These are phyloP conservation scores for Mylabris sibirica DNA, from an alignment of 2,888 invertebrate species.

Conservation along the genomic window DNA sequence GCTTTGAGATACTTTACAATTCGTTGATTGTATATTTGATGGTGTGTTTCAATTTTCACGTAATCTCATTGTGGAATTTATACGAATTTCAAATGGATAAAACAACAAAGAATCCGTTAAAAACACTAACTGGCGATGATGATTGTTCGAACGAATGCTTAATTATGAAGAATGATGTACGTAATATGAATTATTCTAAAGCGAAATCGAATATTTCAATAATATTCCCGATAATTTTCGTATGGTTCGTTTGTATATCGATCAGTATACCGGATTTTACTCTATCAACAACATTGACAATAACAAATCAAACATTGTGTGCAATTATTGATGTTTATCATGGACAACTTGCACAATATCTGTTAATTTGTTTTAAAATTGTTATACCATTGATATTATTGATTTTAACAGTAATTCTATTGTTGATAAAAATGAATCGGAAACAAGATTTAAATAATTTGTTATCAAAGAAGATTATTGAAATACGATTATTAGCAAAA, in stretches of 20 bases:
- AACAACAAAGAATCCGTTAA: constrained; percentile 46
- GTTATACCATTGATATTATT: constrained; percentile 50
- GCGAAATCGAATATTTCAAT: constrained; percentile 62
- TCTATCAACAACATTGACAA: constrained; percentile 62
- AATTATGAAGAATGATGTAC: constrained; percentile 53
- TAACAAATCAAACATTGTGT: constrained; percentile 61
- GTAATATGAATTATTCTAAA: constrained; percentile 64
- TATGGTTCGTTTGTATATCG: constrained; percentile 68
- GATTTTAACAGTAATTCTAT: constrained; percentile 47
- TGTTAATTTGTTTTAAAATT: constrained; percentile 52
- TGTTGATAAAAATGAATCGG: constrained; percentile 48
- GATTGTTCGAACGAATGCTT: constrained; percentile 53
- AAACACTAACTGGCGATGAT: constrained; percentile 41
- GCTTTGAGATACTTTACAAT: constrained; percentile 65
- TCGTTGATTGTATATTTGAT: constrained; percentile 67
- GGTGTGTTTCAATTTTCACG: constrained; percentile 66
- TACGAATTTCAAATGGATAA: constrained; percentile 60
- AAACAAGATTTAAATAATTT: constrained; percentile 48
- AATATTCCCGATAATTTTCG: constrained; percentile 64
- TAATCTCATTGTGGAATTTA: constrained; percentile 65
- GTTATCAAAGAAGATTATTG: constrained; percentile 48
- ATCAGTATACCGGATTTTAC: constrained; percentile 69
- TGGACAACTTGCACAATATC: constrained; percentile 54
- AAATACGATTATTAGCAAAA: constrained; percentile 48
- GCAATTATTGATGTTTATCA: constrained; percentile 65